phyloP scores from a whole-genome alignment of 2,113 vertebrate species.

The Gadus macrocephalus region DNA sequence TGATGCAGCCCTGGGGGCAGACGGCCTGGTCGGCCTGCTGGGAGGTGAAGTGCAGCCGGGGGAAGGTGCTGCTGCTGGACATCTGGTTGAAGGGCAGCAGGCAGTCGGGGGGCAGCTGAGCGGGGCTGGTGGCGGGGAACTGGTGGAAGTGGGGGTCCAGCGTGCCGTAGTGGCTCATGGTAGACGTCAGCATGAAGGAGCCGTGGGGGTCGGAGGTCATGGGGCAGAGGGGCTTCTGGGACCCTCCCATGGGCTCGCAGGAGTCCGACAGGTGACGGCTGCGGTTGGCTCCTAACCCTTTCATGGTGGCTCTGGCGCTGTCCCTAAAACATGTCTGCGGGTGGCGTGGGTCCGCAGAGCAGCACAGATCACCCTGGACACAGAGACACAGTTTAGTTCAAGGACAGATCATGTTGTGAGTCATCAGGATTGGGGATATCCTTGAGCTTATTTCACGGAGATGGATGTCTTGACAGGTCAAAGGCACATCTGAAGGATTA shows the following conservation, averaged over 20 bases:
- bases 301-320: conserved; percentile 78
- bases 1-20: conserved; percentile 72
- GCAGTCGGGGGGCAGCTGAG: conserved; percentile 80
- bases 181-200: conserved; percentile 85
- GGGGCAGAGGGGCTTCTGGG: conserved; percentile 82
- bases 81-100: conserved; percentile 91
- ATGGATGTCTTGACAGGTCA: no score
- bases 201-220: conserved; percentile 72
- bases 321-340: conserved; percentile 53
- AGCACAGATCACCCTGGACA: conserved; percentile 46
- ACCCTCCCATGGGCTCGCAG: conserved; percentile 77
- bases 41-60: conserved; percentile 92
- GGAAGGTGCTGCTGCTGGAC: conserved; percentile 94
- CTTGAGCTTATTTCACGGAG: no score
- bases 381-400: background rate
- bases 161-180: conserved; percentile 84
- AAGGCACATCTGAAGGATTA: no score
- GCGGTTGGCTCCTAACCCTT: conserved; percentile 94
- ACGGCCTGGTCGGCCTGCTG: conserved; percentile 88
- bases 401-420: no score
- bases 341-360: conserved; percentile 43
- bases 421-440: no score
- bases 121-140: conserved; percentile 68
- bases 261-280: conserved; percentile 91
- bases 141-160: conserved; percentile 84